phyloP scores from a whole-genome alignment of 2,113 vertebrate species.

The Grantiella picta region DNA sequence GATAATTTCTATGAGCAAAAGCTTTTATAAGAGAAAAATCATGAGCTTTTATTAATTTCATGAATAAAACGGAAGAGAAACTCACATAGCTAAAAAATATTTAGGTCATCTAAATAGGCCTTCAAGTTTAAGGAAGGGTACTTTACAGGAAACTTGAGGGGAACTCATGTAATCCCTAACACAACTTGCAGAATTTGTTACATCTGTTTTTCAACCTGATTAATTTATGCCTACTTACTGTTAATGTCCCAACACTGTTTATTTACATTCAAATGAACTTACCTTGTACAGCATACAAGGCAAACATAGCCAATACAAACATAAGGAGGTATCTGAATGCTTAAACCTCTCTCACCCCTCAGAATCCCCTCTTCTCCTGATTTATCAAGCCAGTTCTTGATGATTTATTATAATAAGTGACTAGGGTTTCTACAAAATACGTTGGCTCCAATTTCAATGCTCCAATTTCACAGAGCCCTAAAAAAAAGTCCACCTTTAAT shows the following conservation, averaged over 20 bases:
- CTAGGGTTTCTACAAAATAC: not conserved
- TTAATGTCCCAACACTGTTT: not conserved
- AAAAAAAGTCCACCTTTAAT: not conserved
- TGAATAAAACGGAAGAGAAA: not conserved
- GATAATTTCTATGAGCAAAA: not conserved
- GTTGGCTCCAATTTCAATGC: not conserved
- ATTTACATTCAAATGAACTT: not conserved
- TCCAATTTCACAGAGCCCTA: not conserved
- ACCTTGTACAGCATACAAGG: not conserved
- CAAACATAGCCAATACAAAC: not conserved
- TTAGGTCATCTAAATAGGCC: not conserved
- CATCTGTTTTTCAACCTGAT: not conserved
- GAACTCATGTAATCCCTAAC: not conserved
- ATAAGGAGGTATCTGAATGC: not conserved
- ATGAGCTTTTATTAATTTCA: not conserved
- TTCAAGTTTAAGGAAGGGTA: not conserved
- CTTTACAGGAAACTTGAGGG: not conserved
- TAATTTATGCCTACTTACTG: not conserved
- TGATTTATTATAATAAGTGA: not conserved
- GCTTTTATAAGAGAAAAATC: not conserved
- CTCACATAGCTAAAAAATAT: not conserved
- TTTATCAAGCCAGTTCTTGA: not conserved
- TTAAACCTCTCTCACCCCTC: not conserved
- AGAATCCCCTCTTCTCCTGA: not conserved
- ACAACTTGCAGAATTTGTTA: not conserved